These are phyloP conservation scores for Leptopilina drosophilae DNA, from an alignment of 2,888 invertebrate species.

Conservation along the genomic window DNA sequence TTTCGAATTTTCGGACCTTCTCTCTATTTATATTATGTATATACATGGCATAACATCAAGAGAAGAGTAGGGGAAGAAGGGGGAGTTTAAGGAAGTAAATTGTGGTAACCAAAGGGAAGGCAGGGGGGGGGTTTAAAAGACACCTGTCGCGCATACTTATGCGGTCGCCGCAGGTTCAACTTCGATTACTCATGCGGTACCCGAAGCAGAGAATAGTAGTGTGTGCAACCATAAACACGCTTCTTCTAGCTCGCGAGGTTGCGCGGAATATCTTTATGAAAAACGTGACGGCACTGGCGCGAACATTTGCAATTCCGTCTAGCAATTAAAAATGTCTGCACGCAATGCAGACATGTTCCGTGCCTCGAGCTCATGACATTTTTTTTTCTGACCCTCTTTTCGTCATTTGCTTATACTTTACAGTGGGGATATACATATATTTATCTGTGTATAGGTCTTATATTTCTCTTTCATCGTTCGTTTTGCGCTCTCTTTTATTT, in stretches of 20 bases:
- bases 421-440: too few relatives aligned
- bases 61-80: too few relatives aligned
- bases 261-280: constrained; percentile 22
- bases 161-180: neutral
- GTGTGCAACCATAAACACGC: constrained; percentile 15
- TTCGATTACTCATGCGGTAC: constrained; percentile 24
- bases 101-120: neutral
- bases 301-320: constrained; percentile 62
- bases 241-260: neutral
- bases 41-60: too few relatives aligned
- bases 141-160: constrained; percentile 33
- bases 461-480: constrained; percentile 7
- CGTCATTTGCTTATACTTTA: constrained; percentile 41
- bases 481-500: constrained; percentile 46
- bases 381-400: constrained; percentile 49
- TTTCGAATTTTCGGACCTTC: constrained; percentile 11
- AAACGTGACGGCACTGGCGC: constrained; percentile 37
- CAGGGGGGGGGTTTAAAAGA: constrained; percentile 1
- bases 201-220: neutral
- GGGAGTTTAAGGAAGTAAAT: too few relatives aligned
- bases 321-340: constrained; percentile 68
- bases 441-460: neutral
- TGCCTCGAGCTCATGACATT: constrained; percentile 58
- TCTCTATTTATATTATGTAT: neutral
- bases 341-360: constrained; percentile 62